phyloP scores from a whole-genome alignment of 2,113 vertebrate species.

The Menura novaehollandiae region DNA sequence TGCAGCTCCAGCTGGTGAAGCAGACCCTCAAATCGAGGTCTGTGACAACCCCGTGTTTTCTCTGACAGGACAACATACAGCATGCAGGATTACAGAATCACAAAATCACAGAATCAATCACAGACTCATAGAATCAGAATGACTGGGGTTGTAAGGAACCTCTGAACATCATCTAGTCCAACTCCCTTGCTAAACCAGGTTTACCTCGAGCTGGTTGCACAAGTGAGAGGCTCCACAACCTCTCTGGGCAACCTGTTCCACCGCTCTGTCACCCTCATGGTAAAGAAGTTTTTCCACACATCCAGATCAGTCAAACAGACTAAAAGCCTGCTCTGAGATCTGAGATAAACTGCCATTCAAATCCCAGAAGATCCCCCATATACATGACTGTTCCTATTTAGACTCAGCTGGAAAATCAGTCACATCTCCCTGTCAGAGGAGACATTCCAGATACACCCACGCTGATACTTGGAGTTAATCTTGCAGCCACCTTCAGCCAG shows the following conservation, averaged over 20 bases:
- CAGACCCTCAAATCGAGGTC: not conserved
- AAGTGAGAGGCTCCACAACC: not conserved
- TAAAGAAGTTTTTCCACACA: not conserved
- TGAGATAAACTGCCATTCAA: not conserved
- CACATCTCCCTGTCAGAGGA: not conserved
- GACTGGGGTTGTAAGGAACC: too few relatives aligned
- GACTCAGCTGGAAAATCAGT: not conserved
- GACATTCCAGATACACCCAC: not conserved
- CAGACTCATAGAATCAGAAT: not conserved
- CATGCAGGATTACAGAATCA: too few relatives aligned
- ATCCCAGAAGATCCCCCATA: not conserved
- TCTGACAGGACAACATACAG: not conserved
- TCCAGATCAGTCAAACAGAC: not conserved
- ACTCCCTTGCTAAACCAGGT: not conserved
- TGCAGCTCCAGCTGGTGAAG: not conserved
- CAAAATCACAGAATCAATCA: not conserved
- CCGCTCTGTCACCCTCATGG: not conserved
- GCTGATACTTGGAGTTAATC: not conserved
- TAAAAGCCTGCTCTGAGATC: not conserved
- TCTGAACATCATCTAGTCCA: not conserved
- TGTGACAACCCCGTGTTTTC: not conserved
- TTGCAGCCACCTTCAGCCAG: not conserved
- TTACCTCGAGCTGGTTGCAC: not conserved
- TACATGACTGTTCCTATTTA: not conserved
- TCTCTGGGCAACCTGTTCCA: not conserved